Evolutionary conservation across 2,888 invertebrate genomes (phyloP).

Genomic region (Orthonychiurus folsomi): DNA sequence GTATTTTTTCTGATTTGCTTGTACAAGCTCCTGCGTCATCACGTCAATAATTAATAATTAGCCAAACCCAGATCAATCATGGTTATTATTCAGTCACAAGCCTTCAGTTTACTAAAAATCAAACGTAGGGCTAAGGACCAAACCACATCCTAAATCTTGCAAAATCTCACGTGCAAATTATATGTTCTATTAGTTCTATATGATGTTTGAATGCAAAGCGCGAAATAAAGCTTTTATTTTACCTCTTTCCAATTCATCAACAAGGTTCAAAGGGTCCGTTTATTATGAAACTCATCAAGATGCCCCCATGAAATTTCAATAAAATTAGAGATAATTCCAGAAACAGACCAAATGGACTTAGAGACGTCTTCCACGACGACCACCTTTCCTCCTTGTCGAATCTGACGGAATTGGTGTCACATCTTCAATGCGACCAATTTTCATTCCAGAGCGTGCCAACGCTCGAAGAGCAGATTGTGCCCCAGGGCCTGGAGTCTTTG

Average conservation of each 20-base stretch:
- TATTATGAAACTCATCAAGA: background rate
- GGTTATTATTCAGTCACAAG: no score
- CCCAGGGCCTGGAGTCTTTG: slow-evolving; percentile 97
- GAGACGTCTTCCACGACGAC: slow-evolving; percentile 97
- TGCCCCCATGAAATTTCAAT: background rate
- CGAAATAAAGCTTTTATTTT: background rate
- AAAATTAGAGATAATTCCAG: slow-evolving; percentile 5
- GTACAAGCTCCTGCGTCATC: no score
- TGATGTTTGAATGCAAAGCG: no score
- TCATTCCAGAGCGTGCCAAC: slow-evolving; percentile 96
- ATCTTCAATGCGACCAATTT: slow-evolving; percentile 98
- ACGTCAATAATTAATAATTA: no score
- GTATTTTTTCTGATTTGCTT: no score
- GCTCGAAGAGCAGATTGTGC: slow-evolving; percentile 97
- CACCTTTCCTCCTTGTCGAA: slow-evolving; percentile 98
- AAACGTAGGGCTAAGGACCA: no score
- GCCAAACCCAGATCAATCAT: no score
- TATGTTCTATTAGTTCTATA: no score
- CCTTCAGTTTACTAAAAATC: no score
- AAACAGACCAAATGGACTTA: no score
- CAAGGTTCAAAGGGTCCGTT: background rate
- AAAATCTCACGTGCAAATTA: no score
- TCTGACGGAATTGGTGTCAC: slow-evolving; percentile 99
- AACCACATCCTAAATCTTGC: no score
- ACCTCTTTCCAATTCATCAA: background rate